Percentiles rank a stretch among this genome's conserved stretches.
These are phyloP conservation scores for Melospiza georgiana DNA, from an alignment of 2,113 vertebrate genomes.

Conservation along the genomic window DNA sequence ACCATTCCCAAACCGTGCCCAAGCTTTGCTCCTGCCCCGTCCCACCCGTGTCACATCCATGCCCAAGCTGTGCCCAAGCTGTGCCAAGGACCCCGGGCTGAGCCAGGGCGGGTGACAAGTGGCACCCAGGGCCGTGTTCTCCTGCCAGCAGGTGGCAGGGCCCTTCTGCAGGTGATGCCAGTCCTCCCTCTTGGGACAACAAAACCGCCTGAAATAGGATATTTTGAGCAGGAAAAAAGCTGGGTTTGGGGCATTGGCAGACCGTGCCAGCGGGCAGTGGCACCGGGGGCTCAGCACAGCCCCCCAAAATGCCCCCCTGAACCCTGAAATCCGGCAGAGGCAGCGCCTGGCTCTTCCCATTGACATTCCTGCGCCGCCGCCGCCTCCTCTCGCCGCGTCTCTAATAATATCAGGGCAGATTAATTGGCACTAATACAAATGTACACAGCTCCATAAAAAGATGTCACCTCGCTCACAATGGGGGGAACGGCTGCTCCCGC, in stretches of 20 bases:
- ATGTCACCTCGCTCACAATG: constrained; percentile 69
- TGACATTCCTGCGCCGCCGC: constrained; percentile 26
- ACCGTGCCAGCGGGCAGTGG: background rate
- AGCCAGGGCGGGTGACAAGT: background rate
- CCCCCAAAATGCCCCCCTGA: background rate
- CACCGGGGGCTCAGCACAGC: background rate
- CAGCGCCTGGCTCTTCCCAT: background rate
- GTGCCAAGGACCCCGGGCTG: accelerated
- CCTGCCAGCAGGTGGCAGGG: constrained; percentile 29
- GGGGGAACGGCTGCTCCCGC: constrained; percentile 40
- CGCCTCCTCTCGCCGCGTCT: background rate
- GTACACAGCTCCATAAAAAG: constrained; percentile 74
- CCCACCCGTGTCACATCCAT: no score
- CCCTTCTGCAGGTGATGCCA: background rate
- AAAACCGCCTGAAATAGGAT: accelerated
- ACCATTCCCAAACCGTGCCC: no score
- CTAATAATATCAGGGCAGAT: constrained; percentile 68
- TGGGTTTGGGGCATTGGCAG: background rate
- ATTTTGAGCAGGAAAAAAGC: background rate
- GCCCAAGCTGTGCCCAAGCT: background rate
- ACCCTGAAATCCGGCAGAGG: background rate
- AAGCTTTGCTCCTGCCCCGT: no score
- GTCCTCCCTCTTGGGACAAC: background rate
- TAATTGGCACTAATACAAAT: constrained; percentile 76
- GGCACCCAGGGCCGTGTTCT: background rate